These are phyloP conservation scores for Cartodere bifasciata DNA, from an alignment of 2,888 invertebrate genomes.

Conservation along the genomic window DNA sequence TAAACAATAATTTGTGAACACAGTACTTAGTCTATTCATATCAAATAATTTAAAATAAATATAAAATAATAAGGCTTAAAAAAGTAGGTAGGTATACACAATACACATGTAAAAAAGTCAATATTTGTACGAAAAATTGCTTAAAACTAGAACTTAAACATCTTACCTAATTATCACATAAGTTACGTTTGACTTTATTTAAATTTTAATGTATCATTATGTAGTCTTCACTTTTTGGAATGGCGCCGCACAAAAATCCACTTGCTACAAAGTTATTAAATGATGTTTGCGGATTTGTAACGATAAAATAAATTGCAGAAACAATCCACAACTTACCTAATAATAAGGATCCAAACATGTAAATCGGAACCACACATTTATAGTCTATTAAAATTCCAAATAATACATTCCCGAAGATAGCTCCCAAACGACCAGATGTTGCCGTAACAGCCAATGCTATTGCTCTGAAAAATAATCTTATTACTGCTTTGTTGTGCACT, in stretches of 20 bases:
- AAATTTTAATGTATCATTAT: slow-evolving; percentile 18
- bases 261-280: slow-evolving; percentile 37
- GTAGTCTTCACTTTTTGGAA: slow-evolving; percentile 36
- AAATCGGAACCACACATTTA: slow-evolving; percentile 44
- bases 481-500: not conserved
- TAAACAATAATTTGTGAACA: too few relatives aligned
- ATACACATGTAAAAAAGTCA: too few relatives aligned
- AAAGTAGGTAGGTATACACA: too few relatives aligned
- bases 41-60: too few relatives aligned
- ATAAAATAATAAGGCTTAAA: too few relatives aligned
- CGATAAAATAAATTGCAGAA: too few relatives aligned
- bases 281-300: slow-evolving; percentile 1
- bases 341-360: slow-evolving; percentile 43
- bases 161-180: too few relatives aligned
- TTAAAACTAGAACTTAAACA: too few relatives aligned
- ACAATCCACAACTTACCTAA: slow-evolving; percentile 45
- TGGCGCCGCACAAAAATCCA: slow-evolving; percentile 41
- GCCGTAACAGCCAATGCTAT: slow-evolving; percentile 48
- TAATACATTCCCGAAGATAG: slow-evolving; percentile 45
- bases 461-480: slow-evolving; percentile 32
- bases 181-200: too few relatives aligned
- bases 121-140: too few relatives aligned
- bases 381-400: slow-evolving; percentile 45
- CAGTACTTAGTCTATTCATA: too few relatives aligned
- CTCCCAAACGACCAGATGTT: slow-evolving; percentile 45